Base-by-base conservation (phyloP, 1,140 invertebrate genomes). In the Stratiolaelaps scimitus region DNA sequence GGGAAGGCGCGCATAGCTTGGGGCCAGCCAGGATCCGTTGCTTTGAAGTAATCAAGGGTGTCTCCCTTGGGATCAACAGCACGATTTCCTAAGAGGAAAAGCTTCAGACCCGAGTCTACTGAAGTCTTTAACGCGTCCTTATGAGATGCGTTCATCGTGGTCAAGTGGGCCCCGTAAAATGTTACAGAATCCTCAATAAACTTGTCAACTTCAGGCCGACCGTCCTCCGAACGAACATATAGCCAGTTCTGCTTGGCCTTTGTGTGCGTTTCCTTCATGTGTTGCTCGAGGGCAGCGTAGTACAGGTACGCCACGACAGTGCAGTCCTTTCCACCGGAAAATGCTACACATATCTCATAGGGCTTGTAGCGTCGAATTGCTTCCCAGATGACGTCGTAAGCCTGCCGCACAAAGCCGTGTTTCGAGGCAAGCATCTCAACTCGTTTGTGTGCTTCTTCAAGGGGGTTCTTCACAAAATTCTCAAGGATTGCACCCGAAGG, bases 271-370 rank as follows among this genome's bases (percentile, higher is more conserved):
- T 67, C 81, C 79, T 47, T 45, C 10, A 20, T 56, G 43, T 47
- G 28, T 4, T 66, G 13, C 70, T 80, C 77, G 43, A 85, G 74
- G 23, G 88, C 75, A 7, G 82, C 80, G 70, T 84, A 76, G 28
- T 81, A 78, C 29, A 95, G 74, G 76, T 95, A 87, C 65, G 95
- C 77, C 19, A 95, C 77, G 0, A 85, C 88, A 1, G 90, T 94
- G 74, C 93, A 97, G 78, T 98, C 94, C 78, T 98, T 98, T 7
- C 94, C 94, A 29, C 94, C 93, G 76, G 97, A 97, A 72, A 96
- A 98, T 66, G 88, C 87, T 40, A 97, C 72, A 72, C 90, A 90
- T 48, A 91, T 74, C 75, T 90, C 83, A 68, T 86, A 80, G 34
- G 53, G 53, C 26, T 60, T 60, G 53, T 60, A 60, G 23, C 15